Evolutionary conservation across 2,797 vertebrate species (phyloP).

Genomic region (Epinephelus malabaricus): DNA sequence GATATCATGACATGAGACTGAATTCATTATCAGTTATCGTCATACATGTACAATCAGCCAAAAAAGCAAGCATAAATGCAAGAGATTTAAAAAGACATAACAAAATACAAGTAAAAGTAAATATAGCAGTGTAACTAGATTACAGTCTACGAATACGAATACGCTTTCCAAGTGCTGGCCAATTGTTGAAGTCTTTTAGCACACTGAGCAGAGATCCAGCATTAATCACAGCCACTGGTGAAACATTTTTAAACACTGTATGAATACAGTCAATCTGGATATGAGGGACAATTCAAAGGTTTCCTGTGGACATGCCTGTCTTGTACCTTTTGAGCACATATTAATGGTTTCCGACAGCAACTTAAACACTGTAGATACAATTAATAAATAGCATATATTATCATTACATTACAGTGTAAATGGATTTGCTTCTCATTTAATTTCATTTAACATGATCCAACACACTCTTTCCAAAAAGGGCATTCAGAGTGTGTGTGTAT

Average conservation of each 20-base stretch:
- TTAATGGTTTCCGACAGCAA: neutral
- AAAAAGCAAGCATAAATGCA: too few species aligned
- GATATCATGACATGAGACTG: too few species aligned
- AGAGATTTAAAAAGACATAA: neutral
- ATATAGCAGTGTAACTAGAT: neutral
- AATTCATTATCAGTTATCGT: neutral
- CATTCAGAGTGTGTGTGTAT: neutral
- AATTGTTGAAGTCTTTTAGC: neutral
- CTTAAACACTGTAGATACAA: constrained; percentile 20
- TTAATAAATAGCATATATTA: constrained; percentile 9
- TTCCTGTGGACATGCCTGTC: neutral
- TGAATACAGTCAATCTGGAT: neutral
- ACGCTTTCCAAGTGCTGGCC: neutral
- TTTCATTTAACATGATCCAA: constrained; percentile 31
- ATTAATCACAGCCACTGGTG: neutral
- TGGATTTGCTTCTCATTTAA: constrained; percentile 9
- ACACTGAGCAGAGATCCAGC: neutral
- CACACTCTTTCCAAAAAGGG: constrained; percentile 27
- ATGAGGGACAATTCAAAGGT: neutral
- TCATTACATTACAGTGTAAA: constrained; percentile 18
- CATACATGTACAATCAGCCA: neutral
- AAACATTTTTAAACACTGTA: neutral
- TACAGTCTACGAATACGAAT: neutral
- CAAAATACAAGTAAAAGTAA: neutral
- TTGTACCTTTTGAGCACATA: neutral